These are phyloP conservation scores for Euleptes europaea DNA, from an alignment of 2,113 vertebrate genomes.

Conservation along the genomic window DNA sequence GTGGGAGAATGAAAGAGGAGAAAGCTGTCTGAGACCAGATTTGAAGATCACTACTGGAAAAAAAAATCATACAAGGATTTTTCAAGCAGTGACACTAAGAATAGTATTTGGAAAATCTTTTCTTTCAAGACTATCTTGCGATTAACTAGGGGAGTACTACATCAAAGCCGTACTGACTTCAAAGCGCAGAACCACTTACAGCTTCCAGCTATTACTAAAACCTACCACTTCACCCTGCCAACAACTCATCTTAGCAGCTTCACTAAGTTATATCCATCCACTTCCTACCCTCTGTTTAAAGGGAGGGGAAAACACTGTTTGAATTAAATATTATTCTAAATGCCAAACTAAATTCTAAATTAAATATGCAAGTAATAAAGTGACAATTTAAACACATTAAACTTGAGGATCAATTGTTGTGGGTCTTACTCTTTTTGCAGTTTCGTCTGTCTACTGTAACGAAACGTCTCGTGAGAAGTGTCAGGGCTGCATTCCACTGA, in stretches of 20 bases:
- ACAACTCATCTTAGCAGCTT: constrained; percentile 63
- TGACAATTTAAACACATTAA: constrained; percentile 14
- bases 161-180: constrained; percentile 80
- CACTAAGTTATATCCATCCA: constrained; percentile 56
- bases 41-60: constrained; percentile 49
- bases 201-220: constrained; percentile 75
- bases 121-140: constrained; percentile 69
- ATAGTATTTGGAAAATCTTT: constrained; percentile 70
- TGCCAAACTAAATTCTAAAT: constrained; percentile 34
- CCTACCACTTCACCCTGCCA: constrained; percentile 61
- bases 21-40: constrained; percentile 28
- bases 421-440: constrained; percentile 25
- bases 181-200: constrained; percentile 73
- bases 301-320: background rate
- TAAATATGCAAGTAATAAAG: background rate
- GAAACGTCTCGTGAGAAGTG: constrained; percentile 5
- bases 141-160: constrained; percentile 75
- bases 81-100: constrained; percentile 58
- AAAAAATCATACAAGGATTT: constrained; percentile 58
- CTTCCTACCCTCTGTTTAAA: constrained; percentile 35
- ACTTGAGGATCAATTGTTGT: constrained; percentile 38
- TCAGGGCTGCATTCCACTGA: background rate
- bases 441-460: constrained; percentile 30
- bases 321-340: constrained; percentile 57
- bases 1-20: background rate